Percentiles rank a stretch among this genome's conserved stretches.
These are phyloP conservation scores for Dynastes tityus DNA, from an alignment of 2,888 invertebrate species.

Conservation along the genomic window DNA sequence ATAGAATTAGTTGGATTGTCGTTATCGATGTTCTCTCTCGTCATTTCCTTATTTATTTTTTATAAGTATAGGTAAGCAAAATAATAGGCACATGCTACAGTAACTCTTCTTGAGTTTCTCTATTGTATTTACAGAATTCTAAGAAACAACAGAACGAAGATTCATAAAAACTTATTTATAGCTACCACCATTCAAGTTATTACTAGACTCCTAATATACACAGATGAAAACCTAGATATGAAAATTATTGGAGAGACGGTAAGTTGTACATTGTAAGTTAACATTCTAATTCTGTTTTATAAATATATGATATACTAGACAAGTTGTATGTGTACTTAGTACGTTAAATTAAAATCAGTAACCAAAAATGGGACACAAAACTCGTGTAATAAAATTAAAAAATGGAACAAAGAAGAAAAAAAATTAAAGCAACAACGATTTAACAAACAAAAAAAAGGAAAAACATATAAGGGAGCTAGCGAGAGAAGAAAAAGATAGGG, in stretches of 20 bases:
- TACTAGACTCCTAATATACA: slow-evolving; percentile 81
- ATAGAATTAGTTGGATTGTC: slow-evolving; percentile 89
- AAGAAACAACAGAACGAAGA: slow-evolving; percentile 86
- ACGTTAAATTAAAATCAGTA: too few species aligned
- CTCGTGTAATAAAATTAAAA: too few species aligned
- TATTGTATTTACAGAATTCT: slow-evolving; percentile 75
- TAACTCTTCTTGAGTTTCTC: neutral
- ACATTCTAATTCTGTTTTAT: slow-evolving; percentile 48
- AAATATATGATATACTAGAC: too few species aligned
- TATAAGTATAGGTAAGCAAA: slow-evolving; percentile 82
- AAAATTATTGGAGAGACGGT: slow-evolving; percentile 79
- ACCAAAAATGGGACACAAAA: too few species aligned
- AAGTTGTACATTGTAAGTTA: slow-evolving; percentile 61
- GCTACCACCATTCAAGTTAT: slow-evolving; percentile 87
- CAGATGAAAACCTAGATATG: slow-evolving; percentile 76
- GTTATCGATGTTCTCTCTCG: slow-evolving; percentile 82
- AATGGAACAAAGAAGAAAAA: too few species aligned
- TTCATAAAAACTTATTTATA: slow-evolving; percentile 88
- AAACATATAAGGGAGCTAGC: too few species aligned
- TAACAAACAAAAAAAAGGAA: too few species aligned
- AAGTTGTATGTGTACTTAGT: too few species aligned
- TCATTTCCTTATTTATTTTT: slow-evolving; percentile 86
- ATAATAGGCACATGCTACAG: neutral
- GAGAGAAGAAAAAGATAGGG: too few species aligned
- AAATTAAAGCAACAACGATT: too few species aligned